A percentile compares a stretch with the other conserved stretches of the same genome.
These are phyloP conservation scores for Diabrotica virgifera DNA, from an alignment of 1,140 invertebrate genomes.

Conservation along the genomic window DNA sequence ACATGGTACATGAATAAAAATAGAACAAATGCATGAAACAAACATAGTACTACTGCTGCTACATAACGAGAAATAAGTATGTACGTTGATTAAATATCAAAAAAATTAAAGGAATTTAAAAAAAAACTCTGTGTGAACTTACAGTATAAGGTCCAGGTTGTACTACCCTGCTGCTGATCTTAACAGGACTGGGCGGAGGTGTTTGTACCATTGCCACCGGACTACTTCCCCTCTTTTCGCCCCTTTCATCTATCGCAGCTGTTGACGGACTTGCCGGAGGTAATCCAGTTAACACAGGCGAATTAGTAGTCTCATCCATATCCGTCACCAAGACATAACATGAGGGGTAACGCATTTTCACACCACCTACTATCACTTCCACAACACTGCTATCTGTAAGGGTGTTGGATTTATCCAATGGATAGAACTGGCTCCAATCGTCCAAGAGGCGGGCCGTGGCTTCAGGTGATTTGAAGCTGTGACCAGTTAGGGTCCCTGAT, in stretches of 20 bases:
- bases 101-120: too few species aligned
- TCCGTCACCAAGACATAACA: slow-evolving; percentile 91
- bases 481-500: slow-evolving; percentile 85
- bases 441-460: slow-evolving; percentile 77
- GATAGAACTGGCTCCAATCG: slow-evolving; percentile 94
- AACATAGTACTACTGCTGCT: too few species aligned
- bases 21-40: too few species aligned
- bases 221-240: slow-evolving; percentile 15
- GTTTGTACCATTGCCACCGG: slow-evolving; percentile 34
- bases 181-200: slow-evolving; percentile 48
- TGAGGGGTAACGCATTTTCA: slow-evolving; percentile 90
- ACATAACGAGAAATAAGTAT: too few species aligned
- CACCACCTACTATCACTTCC: slow-evolving; percentile 74
- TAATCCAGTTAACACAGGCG: slow-evolving; percentile 16
- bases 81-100: too few species aligned
- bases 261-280: neutral
- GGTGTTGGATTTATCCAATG: slow-evolving; percentile 62
- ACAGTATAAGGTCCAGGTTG: slow-evolving; percentile 47
- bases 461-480: slow-evolving; percentile 73
- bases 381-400: slow-evolving; percentile 43
- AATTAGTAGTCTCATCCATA: slow-evolving; percentile 63
- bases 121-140: neutral
- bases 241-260: slow-evolving; percentile 3
- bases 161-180: slow-evolving; percentile 52
- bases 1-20: too few species aligned